Conservation (phyloP, 2,797 vertebrate species). For the Vipera ursinii region DNA sequence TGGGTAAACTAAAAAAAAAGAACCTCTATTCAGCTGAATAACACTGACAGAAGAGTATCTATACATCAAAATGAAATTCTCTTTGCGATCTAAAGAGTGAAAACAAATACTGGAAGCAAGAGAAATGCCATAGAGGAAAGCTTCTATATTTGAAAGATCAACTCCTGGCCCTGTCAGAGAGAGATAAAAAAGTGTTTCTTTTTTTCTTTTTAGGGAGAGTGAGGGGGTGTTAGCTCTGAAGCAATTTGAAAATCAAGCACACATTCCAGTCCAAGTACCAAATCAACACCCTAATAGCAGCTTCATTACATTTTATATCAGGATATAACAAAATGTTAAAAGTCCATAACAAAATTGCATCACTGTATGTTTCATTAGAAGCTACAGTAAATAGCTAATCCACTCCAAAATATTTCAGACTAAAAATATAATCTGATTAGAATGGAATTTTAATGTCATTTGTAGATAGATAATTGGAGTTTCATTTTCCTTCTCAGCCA, state of each 20-base stretch:
- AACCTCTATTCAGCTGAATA: slow-evolving; percentile 55
- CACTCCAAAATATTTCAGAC: not conserved
- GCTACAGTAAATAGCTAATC: not conserved
- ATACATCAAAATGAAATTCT: slow-evolving; percentile 66
- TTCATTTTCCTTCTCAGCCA: not conserved
- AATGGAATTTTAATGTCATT: not conserved
- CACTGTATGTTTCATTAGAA: slow-evolving; percentile 21
- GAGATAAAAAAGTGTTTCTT: slow-evolving; percentile 45
- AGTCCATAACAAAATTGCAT: not conserved
- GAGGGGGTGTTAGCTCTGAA: not conserved
- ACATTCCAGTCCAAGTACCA: not conserved
- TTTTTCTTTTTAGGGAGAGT: not conserved
- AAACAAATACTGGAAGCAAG: slow-evolving; percentile 55
- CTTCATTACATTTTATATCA: slow-evolving; percentile 4
- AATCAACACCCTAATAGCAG: slow-evolving; percentile 33
- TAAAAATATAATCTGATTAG: not conserved
- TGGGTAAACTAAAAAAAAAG: slow-evolving; percentile 35
- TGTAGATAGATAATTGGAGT: not conserved
- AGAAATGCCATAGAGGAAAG: slow-evolving; percentile 72
- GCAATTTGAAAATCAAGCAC: slow-evolving; percentile 39
- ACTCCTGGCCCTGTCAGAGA: slow-evolving; percentile 48
- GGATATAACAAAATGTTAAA: slow-evolving; percentile 31
- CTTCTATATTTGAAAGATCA: slow-evolving; percentile 43
- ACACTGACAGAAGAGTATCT: slow-evolving; percentile 62
- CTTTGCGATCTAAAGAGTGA: slow-evolving; percentile 46